These are phyloP conservation scores for Cephus sareptanus DNA, from an alignment of 2,888 invertebrate species.

Conservation along the genomic window DNA sequence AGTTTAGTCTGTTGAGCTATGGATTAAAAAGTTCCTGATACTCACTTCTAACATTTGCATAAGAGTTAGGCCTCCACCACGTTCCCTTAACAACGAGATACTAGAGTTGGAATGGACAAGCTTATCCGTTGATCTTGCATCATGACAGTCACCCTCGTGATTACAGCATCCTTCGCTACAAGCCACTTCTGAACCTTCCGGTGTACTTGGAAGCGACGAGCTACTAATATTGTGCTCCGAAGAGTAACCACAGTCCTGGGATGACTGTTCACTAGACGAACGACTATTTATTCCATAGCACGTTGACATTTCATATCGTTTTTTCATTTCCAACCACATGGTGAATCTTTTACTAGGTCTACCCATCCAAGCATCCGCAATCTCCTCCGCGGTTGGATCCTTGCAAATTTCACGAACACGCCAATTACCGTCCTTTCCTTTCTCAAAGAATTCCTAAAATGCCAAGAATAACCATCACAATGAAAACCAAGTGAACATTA, in stretches of 20 bases:
- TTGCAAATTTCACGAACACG: conserved; percentile 40
- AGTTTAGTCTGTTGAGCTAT: neutral
- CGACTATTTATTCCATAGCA: conserved; percentile 60
- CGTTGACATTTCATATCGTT: conserved; percentile 32
- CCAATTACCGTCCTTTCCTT: conserved; percentile 40
- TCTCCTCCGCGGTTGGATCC: conserved; percentile 45
- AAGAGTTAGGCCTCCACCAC: conserved; percentile 73
- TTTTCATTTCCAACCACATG: conserved; percentile 58
- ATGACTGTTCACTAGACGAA: conserved; percentile 74
- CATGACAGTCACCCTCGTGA: conserved; percentile 70
- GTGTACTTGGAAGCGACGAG: conserved; percentile 85
- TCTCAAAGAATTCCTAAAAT: conserved; percentile 41
- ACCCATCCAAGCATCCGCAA: conserved; percentile 56
- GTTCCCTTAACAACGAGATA: conserved; percentile 52
- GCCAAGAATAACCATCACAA: neutral
- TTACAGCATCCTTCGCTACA: conserved; percentile 91
- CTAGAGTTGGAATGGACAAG: conserved; percentile 51
- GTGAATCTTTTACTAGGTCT: conserved; percentile 51
- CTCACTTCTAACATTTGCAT: conserved; percentile 85
- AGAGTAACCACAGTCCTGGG: conserved; percentile 89
- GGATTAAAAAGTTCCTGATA: conserved; percentile 21
- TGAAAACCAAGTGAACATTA: conserved; percentile 13
- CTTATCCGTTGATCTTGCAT: conserved; percentile 50
- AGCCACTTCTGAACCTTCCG: conserved; percentile 90
- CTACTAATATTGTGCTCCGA: conserved; percentile 85